Conservation (phyloP, 2,888 invertebrate genomes). For the Xylocampa areola region DNA sequence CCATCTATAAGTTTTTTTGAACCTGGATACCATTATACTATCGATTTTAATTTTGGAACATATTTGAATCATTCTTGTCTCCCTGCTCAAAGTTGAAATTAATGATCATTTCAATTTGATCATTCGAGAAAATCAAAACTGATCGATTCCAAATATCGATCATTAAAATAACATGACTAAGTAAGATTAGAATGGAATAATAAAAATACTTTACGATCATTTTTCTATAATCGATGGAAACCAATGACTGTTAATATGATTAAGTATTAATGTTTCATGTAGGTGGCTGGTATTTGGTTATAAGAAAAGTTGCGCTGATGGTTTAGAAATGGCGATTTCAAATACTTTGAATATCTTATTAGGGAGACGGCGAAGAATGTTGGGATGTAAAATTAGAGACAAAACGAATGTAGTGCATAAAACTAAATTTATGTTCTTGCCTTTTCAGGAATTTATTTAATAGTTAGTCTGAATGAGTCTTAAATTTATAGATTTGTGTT, state of each 20-base stretch:
- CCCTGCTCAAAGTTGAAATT: too few species aligned
- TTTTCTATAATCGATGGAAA: conserved; percentile 23
- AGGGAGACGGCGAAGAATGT: conserved; percentile 38
- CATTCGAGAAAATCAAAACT: not conserved
- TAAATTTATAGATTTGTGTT: too few species aligned
- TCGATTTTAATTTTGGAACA: too few species aligned
- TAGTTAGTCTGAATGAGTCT: not conserved
- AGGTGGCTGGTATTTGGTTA: conserved; percentile 14
- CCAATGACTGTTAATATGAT: conserved; percentile 14
- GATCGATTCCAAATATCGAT: conserved; percentile 3
- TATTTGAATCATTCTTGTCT: too few species aligned
- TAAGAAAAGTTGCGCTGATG: not conserved
- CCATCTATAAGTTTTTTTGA: too few species aligned
- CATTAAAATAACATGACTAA: not conserved
- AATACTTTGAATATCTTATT: conserved; percentile 9
- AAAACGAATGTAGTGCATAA: conserved; percentile 8
- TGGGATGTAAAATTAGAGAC: conserved; percentile 20
- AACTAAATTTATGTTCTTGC: conserved; percentile 10
- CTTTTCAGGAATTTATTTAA: not conserved
- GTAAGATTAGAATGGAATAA: not conserved
- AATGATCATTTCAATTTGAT: not conserved
- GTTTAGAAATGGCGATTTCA: conserved; percentile 4
- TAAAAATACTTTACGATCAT: not conserved
- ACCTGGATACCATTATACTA: too few species aligned
- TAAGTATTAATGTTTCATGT: conserved; percentile 14